Evolutionary conservation across 2,797 vertebrate species (phyloP), one percentile per base, ranked within the genome.

Genomic region (Sphaeramia orbicularis): DNA sequence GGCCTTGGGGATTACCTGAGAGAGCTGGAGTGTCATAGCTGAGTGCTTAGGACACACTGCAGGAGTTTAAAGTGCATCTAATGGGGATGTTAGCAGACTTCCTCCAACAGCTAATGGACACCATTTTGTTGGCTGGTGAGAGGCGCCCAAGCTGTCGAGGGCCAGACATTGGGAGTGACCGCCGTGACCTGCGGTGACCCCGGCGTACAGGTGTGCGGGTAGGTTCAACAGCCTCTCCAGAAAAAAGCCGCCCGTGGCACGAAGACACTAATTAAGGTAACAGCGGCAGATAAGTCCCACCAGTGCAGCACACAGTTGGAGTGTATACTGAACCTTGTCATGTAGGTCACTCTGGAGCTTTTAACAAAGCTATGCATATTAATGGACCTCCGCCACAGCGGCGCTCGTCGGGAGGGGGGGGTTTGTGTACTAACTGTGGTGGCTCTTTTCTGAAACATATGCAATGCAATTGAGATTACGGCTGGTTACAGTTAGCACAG

Each of bases 341-440:
- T 93, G 89, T 91, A 93, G 92, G 93, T 93, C 92, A 93, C 78
- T 83, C 65, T 86, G 77, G 83, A 81, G 89, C 91, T 92, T 90
- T 93, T 90, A 91, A 91, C 88, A 86, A 76, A 84, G 87, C 74
- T 79, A 91, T 93, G 91, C 91, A 93, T 94, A 93, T 92, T 94
- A 91, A 93, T 93, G 87, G 27, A 12, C 37, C 81, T 61, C 63
- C 30, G 78, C n/a, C n/a, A n/a, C n/a, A n/a, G n/a, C n/a, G n/a
- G n/a, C n/a, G n/a, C n/a, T n/a, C n/a, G 21, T 30, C 11, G 6
- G 21, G 6, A 1, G 78, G 70, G 62, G 78, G 81, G 65, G 81
- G 61, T 24, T 66, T 58, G 78, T 79, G 80, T 87, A 84, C 80
- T 78, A 81, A 91, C 87, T 89, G 83, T 79, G 83, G 85, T n/a